Conservation (phyloP, 35 echinoderm and acorn worm species). For the Heliocidaris erythrogramma region DNA sequence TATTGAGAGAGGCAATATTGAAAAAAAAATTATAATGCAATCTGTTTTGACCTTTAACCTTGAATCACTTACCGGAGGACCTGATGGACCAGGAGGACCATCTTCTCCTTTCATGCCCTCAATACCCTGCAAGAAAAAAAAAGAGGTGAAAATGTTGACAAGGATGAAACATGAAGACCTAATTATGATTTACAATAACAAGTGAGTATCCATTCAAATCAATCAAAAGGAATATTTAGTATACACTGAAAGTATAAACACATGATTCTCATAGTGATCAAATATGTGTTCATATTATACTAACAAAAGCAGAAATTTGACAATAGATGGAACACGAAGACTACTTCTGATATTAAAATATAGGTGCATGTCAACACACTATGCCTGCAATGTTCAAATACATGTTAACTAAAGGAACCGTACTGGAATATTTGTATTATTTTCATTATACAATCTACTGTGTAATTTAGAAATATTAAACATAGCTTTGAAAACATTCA, state of each 20-base stretch:
- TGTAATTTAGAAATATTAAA: no score
- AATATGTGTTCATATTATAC: neutral
- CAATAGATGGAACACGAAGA: neutral
- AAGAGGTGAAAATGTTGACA: neutral
- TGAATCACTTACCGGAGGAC: constrained; percentile 60
- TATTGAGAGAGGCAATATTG: no score
- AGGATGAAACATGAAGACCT: no score
- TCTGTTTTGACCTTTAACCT: neutral
- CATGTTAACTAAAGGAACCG: no score
- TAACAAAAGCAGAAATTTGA: no score
- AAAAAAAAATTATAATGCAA: no score
- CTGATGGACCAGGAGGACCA: constrained; percentile 56
- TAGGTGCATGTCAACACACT: no score
- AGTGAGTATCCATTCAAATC: neutral
- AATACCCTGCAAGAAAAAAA: constrained; percentile 61
- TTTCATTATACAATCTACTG: neutral
- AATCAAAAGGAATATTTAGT: neutral
- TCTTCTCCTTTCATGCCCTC: constrained; percentile 68
- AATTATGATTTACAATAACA: neutral
- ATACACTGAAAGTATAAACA: neutral
- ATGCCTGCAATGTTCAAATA: no score
- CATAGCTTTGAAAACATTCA: no score
- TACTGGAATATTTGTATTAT: no score
- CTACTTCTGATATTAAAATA: neutral
- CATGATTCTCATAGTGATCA: neutral